Base-by-base conservation (phyloP, 2,797 vertebrate genomes). In the Buceros bicornis region DNA sequence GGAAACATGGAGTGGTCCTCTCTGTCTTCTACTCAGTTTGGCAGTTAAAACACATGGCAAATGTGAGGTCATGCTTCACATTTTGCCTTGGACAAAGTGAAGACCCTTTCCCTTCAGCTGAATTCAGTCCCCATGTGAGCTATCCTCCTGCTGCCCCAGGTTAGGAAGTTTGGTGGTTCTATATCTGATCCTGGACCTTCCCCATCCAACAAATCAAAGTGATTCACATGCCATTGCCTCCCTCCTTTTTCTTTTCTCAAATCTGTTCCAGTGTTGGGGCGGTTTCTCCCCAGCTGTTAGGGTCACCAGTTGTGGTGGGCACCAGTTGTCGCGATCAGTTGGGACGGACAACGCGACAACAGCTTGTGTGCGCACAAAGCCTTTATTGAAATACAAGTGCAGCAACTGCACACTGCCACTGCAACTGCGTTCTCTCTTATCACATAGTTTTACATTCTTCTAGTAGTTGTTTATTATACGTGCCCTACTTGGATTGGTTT, bases 61-160 rank as follows among this genome's bases (percentile, higher is more conserved):
- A 69, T 0, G 0, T 14, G 11, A 66, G 16, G 22, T 6, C 7
- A 2, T 65, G 5, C 25, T 69, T 64, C 33, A 67, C 42, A 12
- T 72, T 42, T 50, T 85, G 25, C 13, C 12, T 53, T 60, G 31
- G 16, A 40, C 21, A 48, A 84, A 50, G 10, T 3, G 8, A 89
- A 50, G 22, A 62, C 3, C 8, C 37, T 31, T 89, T 73, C 13
- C 45, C 47, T 61, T 89, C 60, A 70, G n/a, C 7, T 60, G 54
- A 88, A 65, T 72, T 88, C 45, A 57, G 28, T 11, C 14, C 22
- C 8, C 8, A 10, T 21, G 50, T 47, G 33, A 81, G 33, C 19
- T 33, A 22, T 72, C 13, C 8, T 71, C 10, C 21, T 66, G 18
- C 6, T 81, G 20, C 4, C 31, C 12, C 2, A 4, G 7, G 6